Evolutionary conservation across 2,888 invertebrate species (phyloP).

Genomic region (Lacanobia oleracea): DNA sequence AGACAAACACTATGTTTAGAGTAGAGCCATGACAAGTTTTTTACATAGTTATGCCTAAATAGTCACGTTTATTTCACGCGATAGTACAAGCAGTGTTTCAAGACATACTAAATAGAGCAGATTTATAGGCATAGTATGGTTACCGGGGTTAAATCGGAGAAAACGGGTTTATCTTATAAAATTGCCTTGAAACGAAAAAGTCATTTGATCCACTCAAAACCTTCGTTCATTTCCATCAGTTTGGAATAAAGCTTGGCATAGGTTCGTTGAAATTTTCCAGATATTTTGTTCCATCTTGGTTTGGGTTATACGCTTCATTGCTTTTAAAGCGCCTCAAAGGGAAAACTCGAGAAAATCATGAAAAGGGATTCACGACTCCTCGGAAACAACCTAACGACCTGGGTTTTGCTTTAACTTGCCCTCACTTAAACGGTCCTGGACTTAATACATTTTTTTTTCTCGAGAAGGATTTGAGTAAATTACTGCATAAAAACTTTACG

Average conservation of each 20-base stretch:
- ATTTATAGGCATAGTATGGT: not conserved
- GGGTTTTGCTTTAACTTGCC: slow-evolving; percentile 63
- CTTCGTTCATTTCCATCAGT: slow-evolving; percentile 39
- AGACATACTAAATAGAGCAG: not conserved
- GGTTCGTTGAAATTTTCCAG: slow-evolving; percentile 61
- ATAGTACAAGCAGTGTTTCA: not conserved
- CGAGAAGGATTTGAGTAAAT: slow-evolving; percentile 39
- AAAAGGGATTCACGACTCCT: slow-evolving; percentile 67
- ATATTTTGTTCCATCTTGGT: slow-evolving; percentile 72
- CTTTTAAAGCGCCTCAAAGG: slow-evolving; percentile 71
- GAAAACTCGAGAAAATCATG: slow-evolving; percentile 68
- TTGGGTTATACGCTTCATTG: slow-evolving; percentile 76
- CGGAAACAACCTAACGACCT: slow-evolving; percentile 66
- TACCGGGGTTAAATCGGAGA: not conserved
- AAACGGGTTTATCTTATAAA: slow-evolving; percentile 1
- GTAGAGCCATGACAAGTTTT: slow-evolving; percentile 68
- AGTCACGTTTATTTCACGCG: slow-evolving; percentile 19
- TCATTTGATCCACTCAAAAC: slow-evolving; percentile 25
- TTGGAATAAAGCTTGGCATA: slow-evolving; percentile 55
- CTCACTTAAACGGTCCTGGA: slow-evolving; percentile 50
- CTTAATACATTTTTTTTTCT: slow-evolving; percentile 45
- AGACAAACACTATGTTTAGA: slow-evolving; percentile 75
- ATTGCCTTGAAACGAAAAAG: slow-evolving; percentile 1
- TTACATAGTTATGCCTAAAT: slow-evolving; percentile 31
- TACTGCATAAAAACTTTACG: slow-evolving; percentile 50